phyloP scores from a whole-genome alignment of 1,140 invertebrate species.

The Heliconius melpomene region DNA sequence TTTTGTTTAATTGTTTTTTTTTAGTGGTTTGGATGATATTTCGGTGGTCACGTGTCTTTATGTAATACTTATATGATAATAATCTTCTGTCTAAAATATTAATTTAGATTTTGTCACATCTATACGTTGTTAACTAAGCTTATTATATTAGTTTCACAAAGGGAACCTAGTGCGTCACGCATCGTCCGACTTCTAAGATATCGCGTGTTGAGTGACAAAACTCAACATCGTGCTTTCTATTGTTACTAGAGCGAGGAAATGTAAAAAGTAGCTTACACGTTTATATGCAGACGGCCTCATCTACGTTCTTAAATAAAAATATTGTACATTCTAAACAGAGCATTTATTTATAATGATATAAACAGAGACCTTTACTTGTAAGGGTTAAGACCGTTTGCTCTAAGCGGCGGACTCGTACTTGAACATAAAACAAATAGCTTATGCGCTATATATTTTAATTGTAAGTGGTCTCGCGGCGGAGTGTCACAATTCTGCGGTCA shows the following conservation, averaged over 20 bases:
- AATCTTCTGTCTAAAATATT: no score
- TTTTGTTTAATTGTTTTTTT: not conserved
- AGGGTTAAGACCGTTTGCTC: constrained; percentile 4
- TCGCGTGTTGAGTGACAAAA: no score
- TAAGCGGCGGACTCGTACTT: not conserved
- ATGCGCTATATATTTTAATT: constrained; percentile 8
- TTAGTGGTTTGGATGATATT: no score
- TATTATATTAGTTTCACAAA: no score
- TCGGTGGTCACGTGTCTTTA: not conserved
- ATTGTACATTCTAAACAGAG: not conserved
- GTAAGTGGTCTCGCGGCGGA: not conserved
- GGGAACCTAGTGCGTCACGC: no score
- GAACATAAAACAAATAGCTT: not conserved
- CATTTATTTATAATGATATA: not conserved
- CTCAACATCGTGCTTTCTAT: no score
- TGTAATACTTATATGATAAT: not conserved
- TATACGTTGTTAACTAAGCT: no score
- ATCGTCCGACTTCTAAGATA: no score
- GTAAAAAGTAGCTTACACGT: no score
- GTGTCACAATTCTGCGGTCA: constrained; percentile 2
- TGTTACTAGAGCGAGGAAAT: no score
- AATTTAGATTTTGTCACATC: no score
- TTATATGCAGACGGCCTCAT: no score
- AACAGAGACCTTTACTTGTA: not conserved
- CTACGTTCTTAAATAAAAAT: not conserved